These are phyloP conservation scores for Brachyopa scutellaris DNA, from an alignment of 2,888 invertebrate genomes.

Conservation along the genomic window DNA sequence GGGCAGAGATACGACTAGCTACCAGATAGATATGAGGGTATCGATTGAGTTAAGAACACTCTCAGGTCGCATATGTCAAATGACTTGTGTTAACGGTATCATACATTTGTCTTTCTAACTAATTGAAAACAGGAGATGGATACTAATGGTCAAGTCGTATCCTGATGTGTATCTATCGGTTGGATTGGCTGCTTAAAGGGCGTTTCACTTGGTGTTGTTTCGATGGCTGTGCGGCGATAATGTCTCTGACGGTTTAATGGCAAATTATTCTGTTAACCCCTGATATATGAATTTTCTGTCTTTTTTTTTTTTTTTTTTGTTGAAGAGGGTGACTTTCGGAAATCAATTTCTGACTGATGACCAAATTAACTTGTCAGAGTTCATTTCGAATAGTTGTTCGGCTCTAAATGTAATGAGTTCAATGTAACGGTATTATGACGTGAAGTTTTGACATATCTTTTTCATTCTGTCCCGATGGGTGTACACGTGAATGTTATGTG, in stretches of 20 bases:
- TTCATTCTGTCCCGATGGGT: constrained; percentile 50
- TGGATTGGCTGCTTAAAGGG: neutral
- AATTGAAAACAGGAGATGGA: constrained; percentile 71
- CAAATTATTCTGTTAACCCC: constrained; percentile 51
- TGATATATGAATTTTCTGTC: neutral
- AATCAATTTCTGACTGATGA: constrained; percentile 67
- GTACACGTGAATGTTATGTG: constrained; percentile 11
- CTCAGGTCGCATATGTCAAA: constrained; percentile 71
- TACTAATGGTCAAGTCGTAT: constrained; percentile 59
- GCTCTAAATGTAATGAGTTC: neutral
- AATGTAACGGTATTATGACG: constrained; percentile 21
- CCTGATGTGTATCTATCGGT: neutral
- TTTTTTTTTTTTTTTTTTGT: neutral
- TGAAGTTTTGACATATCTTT: constrained; percentile 45
- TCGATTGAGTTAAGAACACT: constrained; percentile 30
- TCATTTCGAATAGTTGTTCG: constrained; percentile 28
- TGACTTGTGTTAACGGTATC: constrained; percentile 69
- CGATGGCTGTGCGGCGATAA: constrained; percentile 61
- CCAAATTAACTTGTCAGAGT: constrained; percentile 67
- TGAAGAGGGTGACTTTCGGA: constrained; percentile 13
- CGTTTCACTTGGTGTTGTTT: constrained; percentile 6
- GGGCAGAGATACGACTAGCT: neutral
- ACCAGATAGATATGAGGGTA: constrained; percentile 1
- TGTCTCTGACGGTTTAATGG: constrained; percentile 69
- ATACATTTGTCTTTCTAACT: constrained; percentile 70